Conservation (phyloP, 2,888 invertebrate genomes). For the Acanthoscelides obtectus region DNA sequence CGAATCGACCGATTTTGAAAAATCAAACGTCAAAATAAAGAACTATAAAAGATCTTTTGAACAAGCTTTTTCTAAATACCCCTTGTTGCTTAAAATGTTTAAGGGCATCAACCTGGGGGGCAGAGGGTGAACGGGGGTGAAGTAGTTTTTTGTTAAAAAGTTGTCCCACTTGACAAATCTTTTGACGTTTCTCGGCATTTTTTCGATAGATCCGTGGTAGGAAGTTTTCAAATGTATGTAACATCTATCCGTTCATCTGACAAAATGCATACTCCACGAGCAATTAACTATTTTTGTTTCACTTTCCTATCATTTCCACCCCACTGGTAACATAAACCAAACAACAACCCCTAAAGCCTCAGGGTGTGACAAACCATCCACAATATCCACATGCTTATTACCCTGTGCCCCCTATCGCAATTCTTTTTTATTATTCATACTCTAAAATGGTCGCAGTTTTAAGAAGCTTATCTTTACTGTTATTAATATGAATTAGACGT, state of each 20-base stretch:
- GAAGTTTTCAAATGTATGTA: too few relatives aligned
- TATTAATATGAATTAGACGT: conserved; percentile 34
- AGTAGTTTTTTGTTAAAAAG: too few relatives aligned
- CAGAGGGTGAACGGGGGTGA: too few relatives aligned
- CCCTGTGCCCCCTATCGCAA: conserved; percentile 22
- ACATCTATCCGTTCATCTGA: not conserved
- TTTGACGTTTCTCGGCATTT: too few relatives aligned
- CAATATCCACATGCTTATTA: conserved; percentile 15
- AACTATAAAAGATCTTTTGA: too few relatives aligned
- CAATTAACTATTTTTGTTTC: not conserved
- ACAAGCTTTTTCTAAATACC: too few relatives aligned
- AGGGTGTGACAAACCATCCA: not conserved
- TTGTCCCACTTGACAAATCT: too few relatives aligned
- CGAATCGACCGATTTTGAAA: too few relatives aligned
- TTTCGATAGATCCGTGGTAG: too few relatives aligned
- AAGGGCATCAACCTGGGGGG: too few relatives aligned
- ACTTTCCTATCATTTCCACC: not conserved
- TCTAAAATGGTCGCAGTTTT: conserved; percentile 29
- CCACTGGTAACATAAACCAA: not conserved
- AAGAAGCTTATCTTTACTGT: conserved; percentile 35
- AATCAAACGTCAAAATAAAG: too few relatives aligned
- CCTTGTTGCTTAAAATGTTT: too few relatives aligned
- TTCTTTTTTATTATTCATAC: conserved; percentile 27
- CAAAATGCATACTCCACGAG: not conserved
- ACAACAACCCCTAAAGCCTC: not conserved